Conservation (phyloP, 2,797 vertebrate genomes). For the Taenioides sp. region DNA sequence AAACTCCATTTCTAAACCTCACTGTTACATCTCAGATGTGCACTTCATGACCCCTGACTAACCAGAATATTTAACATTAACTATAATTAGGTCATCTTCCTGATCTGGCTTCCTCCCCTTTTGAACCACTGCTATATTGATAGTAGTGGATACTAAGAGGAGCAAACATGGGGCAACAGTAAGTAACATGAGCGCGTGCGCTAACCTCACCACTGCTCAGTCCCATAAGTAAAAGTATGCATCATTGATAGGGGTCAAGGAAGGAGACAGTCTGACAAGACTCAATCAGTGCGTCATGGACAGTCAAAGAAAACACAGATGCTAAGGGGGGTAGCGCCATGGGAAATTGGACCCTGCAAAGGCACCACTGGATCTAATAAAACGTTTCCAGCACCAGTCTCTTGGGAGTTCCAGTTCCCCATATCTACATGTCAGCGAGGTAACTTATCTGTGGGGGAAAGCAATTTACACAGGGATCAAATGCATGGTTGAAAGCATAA, state of each 20-base stretch:
- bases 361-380: slow-evolving; percentile 66
- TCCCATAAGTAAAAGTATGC: slow-evolving; percentile 28
- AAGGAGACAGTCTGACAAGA: slow-evolving; percentile 25
- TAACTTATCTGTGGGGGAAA: slow-evolving; percentile 73
- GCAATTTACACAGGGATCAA: slow-evolving; percentile 78
- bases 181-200: slow-evolving; percentile 25
- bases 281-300: slow-evolving; percentile 26
- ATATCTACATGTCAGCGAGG: slow-evolving; percentile 71
- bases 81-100: not conserved
- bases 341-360: slow-evolving; percentile 54
- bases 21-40: not conserved
- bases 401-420: slow-evolving; percentile 64
- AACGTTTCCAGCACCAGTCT: slow-evolving; percentile 69
- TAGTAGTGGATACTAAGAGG: slow-evolving; percentile 26
- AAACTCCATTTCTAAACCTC: not conserved
- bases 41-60: not conserved
- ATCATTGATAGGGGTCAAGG: slow-evolving; percentile 48
- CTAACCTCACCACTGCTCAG: not conserved
- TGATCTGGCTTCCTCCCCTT: not conserved
- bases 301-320: slow-evolving; percentile 36
- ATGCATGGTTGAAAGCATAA: slow-evolving; percentile 70
- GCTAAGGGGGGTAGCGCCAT: slow-evolving; percentile 35
- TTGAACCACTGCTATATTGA: slow-evolving; percentile 20
- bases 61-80: not conserved
- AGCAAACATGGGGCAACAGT: slow-evolving; percentile 12